Evolutionary conservation across 2,888 invertebrate species (phyloP), one percentile per base, ranked within the genome.

Genomic region (Drosophila cyrtoloma): DNA sequence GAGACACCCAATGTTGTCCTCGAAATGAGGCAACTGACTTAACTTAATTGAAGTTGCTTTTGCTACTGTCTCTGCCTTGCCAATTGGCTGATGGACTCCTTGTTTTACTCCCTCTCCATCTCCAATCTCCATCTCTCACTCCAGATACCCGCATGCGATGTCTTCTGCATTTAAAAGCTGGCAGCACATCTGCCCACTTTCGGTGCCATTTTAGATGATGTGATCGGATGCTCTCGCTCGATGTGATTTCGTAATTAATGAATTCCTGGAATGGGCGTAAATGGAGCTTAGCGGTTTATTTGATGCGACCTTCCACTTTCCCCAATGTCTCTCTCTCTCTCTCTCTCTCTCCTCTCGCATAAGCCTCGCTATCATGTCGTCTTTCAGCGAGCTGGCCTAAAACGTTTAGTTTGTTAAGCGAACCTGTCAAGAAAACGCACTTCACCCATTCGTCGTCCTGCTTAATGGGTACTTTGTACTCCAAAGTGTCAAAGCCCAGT

Each of bases 1-100:
- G 37, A 30, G 28, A 14, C 57, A 30, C 33, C 51, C 70, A 82
- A 79, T 62, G 73, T 62, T 69, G 80, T 72, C 81, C 76, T 77
- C 81, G 73, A 86, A 86, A 90, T 87, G 91, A 90, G 89, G 81
- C 86, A 90, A 86, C 87, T 89, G 87, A 88, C 87, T 88, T 88
- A 90, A 90, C 89, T 88, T 90, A 88, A 88, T 88, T 88, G 87
- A 88, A 88, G 82, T 86, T 90, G 84, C 77, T 71, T 72, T 67
- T 87, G 81, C 61, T 52, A 37, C 63, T 57, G 51, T 42, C 58
- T 44, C 57, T 58, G 52, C 28, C 47, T 50, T 71, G 69, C 28
- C 70, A 71, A 71, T 71, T 69, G 70, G 59, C 70, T 71, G 70
- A 63, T 72, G 73, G 73, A 57, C 35, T 26, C 22, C 39, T 56